These are phyloP conservation scores for Dasyurus viverrinus DNA, from an alignment of 2,113 vertebrate genomes.

Conservation along the genomic window DNA sequence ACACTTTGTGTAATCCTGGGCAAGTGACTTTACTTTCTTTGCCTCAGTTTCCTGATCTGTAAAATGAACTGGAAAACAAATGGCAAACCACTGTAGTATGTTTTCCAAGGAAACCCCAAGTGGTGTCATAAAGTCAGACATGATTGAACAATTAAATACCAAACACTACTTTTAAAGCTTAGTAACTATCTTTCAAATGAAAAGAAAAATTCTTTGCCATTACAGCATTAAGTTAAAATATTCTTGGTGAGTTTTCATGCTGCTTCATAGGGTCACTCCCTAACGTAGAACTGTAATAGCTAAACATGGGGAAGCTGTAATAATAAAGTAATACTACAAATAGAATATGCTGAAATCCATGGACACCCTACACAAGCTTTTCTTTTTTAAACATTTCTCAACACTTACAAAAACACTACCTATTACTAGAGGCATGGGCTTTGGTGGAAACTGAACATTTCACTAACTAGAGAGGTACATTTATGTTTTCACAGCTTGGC, in stretches of 20 bases:
- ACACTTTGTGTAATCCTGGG: background rate
- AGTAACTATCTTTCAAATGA: background rate
- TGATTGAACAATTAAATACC: background rate
- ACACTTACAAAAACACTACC: background rate
- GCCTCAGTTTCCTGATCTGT: background rate
- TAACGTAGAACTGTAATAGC: background rate
- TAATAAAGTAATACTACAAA: background rate
- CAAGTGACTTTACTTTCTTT: background rate
- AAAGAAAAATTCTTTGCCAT: conserved; percentile 7
- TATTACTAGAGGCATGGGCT: background rate
- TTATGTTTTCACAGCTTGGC: background rate
- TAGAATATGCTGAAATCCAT: background rate
- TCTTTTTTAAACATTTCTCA: background rate
- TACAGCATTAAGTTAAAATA: background rate
- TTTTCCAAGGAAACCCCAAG: background rate
- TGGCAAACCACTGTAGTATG: background rate
- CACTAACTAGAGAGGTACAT: background rate
- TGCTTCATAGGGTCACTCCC: background rate
- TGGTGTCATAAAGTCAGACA: background rate
- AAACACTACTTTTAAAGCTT: background rate
- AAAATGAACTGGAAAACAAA: background rate
- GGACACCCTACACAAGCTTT: background rate
- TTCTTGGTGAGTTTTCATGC: background rate
- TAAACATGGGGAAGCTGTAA: background rate
- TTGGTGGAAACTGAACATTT: background rate